phyloP scores from a whole-genome alignment of 1,140 invertebrate species.

The Drosophila mauritiana region DNA sequence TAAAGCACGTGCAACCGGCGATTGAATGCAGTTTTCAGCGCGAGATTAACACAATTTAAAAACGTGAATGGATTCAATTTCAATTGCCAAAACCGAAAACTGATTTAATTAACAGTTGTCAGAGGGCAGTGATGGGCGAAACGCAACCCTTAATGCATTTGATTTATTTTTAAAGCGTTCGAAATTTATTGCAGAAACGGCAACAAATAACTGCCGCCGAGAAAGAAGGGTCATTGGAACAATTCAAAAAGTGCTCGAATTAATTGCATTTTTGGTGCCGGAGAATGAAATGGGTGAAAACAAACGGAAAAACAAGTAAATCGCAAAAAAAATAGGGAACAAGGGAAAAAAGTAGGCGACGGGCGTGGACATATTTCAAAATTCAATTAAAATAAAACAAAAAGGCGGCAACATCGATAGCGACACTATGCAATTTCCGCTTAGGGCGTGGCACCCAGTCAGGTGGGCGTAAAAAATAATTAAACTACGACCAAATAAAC shows the following conservation, averaged over 20 bases:
- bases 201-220: slow-evolving; percentile 45
- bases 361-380: slow-evolving; percentile 73
- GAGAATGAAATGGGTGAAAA: slow-evolving; percentile 31
- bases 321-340: neutral
- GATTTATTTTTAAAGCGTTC: slow-evolving; percentile 62
- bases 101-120: slow-evolving; percentile 69
- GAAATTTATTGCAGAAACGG: slow-evolving; percentile 63
- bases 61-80: slow-evolving; percentile 20
- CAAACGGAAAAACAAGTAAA: slow-evolving; percentile 22
- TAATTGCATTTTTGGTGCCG: slow-evolving; percentile 71
- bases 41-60: slow-evolving; percentile 35
- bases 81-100: slow-evolving; percentile 23
- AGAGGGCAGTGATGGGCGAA: neutral
- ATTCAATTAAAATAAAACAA: slow-evolving; percentile 81
- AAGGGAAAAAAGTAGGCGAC: slow-evolving; percentile 4
- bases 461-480: slow-evolving; percentile 81
- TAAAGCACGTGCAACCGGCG: slow-evolving; percentile 37
- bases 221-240: slow-evolving; percentile 36
- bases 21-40: slow-evolving; percentile 9
- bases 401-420: slow-evolving; percentile 54
- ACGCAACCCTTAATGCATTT: slow-evolving; percentile 55
- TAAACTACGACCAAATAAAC: slow-evolving; percentile 63
- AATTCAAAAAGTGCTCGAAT: slow-evolving; percentile 77
- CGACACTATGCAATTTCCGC: slow-evolving; percentile 76
- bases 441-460: slow-evolving; percentile 54